A percentile compares a stretch with the other conserved stretches of the same genome.
Evolutionary conservation across 2,113 vertebrate genomes (phyloP).

Genomic region (Sinocyclocheilus maitianheensis): DNA sequence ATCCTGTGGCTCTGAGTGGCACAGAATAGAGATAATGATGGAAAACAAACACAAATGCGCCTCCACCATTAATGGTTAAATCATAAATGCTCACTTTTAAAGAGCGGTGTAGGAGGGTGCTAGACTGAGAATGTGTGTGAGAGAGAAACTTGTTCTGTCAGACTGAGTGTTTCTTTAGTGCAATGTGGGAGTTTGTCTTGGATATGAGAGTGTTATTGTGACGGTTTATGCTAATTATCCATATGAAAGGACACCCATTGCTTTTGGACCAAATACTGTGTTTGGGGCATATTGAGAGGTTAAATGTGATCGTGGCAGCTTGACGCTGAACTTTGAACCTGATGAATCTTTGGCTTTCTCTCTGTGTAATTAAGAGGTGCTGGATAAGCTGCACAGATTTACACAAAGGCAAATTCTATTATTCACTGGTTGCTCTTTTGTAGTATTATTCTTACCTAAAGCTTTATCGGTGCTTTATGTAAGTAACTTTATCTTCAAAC

Average conservation of each 20-base stretch:
- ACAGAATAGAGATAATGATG: constrained; percentile 54
- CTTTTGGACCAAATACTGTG: constrained; percentile 36
- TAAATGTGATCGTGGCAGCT: constrained; percentile 35
- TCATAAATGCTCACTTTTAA: constrained; percentile 7
- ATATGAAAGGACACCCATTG: constrained; percentile 16
- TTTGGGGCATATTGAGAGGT: constrained; percentile 46
- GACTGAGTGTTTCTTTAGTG: constrained; percentile 6
- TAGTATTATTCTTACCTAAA: neutral
- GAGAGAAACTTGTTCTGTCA: constrained; percentile 32
- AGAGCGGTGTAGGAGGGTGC: constrained; percentile 40
- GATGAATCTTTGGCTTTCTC: constrained; percentile 46
- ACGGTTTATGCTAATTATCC: constrained; percentile 21
- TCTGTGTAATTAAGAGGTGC: constrained; percentile 22
- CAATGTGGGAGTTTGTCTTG: constrained; percentile 30
- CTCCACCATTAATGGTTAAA: constrained; percentile 60
- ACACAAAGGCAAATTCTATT: constrained; percentile 26
- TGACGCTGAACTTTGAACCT: constrained; percentile 35
- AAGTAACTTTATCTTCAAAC: neutral
- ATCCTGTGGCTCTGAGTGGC: constrained; percentile 65
- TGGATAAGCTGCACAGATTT: constrained; percentile 32
- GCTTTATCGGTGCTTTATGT: neutral
- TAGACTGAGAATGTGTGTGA: constrained; percentile 16
- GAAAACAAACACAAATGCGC: constrained; percentile 58
- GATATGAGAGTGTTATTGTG: constrained; percentile 24
- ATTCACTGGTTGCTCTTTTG: neutral